phyloP scores from a whole-genome alignment of 2,797 vertebrate genomes.

The Orestias chungarensis region DNA sequence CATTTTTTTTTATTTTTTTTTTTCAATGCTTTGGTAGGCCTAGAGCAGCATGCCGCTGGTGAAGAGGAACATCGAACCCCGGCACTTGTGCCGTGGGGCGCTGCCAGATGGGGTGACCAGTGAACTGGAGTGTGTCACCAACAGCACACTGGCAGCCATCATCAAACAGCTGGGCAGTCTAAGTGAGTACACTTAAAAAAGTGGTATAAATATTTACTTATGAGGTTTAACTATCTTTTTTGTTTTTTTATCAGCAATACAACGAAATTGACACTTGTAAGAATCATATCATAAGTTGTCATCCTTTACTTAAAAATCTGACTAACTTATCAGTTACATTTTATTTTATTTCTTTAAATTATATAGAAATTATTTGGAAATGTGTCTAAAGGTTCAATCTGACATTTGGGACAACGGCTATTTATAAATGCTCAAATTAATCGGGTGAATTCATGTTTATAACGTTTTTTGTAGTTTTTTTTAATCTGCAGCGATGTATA shows the following conservation, averaged over 20 bases:
- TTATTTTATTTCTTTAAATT: not conserved
- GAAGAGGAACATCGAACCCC: constrained; percentile 91
- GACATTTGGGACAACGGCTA: not conserved
- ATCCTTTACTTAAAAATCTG: not conserved
- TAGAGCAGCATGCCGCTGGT: constrained; percentile 86
- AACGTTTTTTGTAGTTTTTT: no score
- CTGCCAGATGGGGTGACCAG: constrained; percentile 89
- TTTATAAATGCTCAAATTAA: no score
- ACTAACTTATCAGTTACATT: not conserved
- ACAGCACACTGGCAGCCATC: constrained; percentile 92
- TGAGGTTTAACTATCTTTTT: not conserved
- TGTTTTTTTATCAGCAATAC: not conserved
- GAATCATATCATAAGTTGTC: not conserved
- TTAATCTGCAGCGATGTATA: no score
- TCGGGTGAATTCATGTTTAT: no score
- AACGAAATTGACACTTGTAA: not conserved
- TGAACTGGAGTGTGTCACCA: constrained; percentile 93
- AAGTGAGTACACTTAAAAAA: constrained; percentile 67
- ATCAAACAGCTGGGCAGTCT: constrained; percentile 93
- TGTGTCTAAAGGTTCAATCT: not conserved
- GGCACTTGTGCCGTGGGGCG: constrained; percentile 89
- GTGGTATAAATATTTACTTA: not conserved
- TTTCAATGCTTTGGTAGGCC: constrained; percentile 23
- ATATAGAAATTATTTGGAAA: no score
- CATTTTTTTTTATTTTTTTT: not conserved